These are phyloP conservation scores for Sipha maydis DNA, from an alignment of 2,888 invertebrate genomes.

Conservation along the genomic window DNA sequence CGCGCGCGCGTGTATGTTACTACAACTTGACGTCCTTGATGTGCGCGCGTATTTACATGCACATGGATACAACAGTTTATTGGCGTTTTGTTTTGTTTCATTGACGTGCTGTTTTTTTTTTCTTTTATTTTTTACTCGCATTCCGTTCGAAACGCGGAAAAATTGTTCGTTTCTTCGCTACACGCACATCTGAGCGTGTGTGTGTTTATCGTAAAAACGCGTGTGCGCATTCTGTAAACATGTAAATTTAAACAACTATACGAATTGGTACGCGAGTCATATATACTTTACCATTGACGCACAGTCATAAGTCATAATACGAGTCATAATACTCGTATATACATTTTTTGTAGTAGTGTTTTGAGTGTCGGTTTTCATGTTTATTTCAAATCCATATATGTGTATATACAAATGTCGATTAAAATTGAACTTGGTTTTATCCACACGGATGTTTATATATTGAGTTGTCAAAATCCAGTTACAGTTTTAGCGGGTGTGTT, in stretches of 20 bases:
- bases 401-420: background rate
- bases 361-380: background rate
- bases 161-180: background rate
- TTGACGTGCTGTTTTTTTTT: background rate
- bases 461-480: background rate
- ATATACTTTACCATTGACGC: background rate
- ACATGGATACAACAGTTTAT: background rate
- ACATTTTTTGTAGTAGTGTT: background rate
- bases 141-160: background rate
- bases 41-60: background rate
- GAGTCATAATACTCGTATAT: too few species aligned
- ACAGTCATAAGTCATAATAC: background rate
- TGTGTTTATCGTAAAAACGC: background rate
- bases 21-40: slow-evolving; percentile 21
- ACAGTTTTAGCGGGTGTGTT: background rate
- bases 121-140: background rate
- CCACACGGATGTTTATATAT: background rate
- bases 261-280: too few species aligned
- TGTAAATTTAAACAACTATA: too few species aligned
- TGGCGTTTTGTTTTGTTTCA: background rate
- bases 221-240: background rate
- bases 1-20: background rate
- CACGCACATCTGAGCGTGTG: background rate
- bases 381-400: background rate
- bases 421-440: background rate